These are phyloP conservation scores for Rhipidura dahli DNA, from an alignment of 2,113 vertebrate species.

Conservation along the genomic window DNA sequence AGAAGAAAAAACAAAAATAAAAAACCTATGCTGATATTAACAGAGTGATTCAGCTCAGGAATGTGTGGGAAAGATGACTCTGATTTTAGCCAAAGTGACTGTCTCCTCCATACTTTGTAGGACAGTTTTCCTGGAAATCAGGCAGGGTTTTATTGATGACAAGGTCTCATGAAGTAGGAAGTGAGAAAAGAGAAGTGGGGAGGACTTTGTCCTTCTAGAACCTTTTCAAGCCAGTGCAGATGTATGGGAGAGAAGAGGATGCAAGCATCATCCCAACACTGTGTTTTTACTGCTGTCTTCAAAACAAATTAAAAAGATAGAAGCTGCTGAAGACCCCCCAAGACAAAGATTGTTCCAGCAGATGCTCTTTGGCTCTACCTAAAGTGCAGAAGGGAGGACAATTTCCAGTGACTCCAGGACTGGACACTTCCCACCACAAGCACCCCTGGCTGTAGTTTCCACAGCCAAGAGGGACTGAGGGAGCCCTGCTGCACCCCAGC, in stretches of 20 bases:
- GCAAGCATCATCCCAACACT: neutral
- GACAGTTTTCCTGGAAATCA: constrained; percentile 23
- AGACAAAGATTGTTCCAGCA: neutral
- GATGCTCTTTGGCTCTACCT: neutral
- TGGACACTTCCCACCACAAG: neutral
- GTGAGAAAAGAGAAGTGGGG: neutral
- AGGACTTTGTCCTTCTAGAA: neutral
- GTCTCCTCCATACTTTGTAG: neutral
- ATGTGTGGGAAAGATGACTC: neutral
- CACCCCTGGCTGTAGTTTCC: neutral
- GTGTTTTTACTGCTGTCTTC: neutral
- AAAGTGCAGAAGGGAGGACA: neutral
- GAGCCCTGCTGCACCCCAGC: neutral
- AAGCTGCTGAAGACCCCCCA: neutral
- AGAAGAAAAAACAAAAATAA: neutral
- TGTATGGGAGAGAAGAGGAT: neutral
- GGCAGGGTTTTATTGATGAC: neutral
- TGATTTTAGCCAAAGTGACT: neutral
- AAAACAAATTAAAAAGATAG: neutral
- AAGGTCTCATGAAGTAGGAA: neutral
- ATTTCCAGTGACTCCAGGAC: neutral
- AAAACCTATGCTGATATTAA: neutral
- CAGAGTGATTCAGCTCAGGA: neutral
- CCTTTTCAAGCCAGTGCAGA: neutral
- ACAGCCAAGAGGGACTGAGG: neutral